Evolutionary conservation across 53 echinoderm and acorn worm genomes (phyloP).

Genomic region (Luidia sarsii): DNA sequence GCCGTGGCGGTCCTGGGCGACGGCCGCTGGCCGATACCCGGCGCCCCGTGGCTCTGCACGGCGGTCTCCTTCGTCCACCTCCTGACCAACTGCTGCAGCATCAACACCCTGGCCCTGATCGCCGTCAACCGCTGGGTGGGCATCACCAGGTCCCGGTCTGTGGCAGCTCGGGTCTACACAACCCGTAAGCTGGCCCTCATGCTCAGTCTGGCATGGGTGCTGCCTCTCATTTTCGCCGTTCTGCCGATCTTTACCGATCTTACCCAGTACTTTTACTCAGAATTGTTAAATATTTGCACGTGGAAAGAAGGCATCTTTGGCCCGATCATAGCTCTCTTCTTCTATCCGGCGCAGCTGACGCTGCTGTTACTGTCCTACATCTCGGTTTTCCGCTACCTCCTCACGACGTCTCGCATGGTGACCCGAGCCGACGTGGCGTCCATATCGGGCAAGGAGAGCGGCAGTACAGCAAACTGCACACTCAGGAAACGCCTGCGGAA

Average conservation of each 20-base stretch:
- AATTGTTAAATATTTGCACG: too few relatives aligned
- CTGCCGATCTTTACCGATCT: conserved; percentile 47
- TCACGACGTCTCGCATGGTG: too few relatives aligned
- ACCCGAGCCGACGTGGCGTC: too few relatives aligned
- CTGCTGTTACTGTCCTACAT: too few relatives aligned
- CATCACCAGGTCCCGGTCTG: conserved; percentile 23
- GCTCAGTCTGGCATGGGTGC: conserved; percentile 65
- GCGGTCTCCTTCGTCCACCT: conserved; percentile 3
- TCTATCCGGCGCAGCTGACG: too few relatives aligned
- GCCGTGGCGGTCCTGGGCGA: conserved; percentile 17
- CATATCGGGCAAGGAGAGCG: not conserved
- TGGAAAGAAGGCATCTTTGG: too few relatives aligned
- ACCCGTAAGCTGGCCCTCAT: conserved; percentile 43
- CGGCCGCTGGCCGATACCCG: not conserved
- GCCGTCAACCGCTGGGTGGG: conserved; percentile 29
- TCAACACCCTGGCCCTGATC: conserved; percentile 23
- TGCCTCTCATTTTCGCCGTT: conserved; percentile 58
- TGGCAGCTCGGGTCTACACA: conserved; percentile 42
- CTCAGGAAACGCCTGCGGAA: conserved; percentile 5
- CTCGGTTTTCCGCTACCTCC: too few relatives aligned
- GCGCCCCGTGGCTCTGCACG: not conserved
- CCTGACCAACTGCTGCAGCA: conserved; percentile 11
- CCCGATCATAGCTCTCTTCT: too few relatives aligned
- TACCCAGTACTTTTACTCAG: too few relatives aligned
- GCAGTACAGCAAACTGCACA: not conserved